These are phyloP conservation scores for Ameiurus melas DNA, from an alignment of 2,113 vertebrate species.

Conservation along the genomic window DNA sequence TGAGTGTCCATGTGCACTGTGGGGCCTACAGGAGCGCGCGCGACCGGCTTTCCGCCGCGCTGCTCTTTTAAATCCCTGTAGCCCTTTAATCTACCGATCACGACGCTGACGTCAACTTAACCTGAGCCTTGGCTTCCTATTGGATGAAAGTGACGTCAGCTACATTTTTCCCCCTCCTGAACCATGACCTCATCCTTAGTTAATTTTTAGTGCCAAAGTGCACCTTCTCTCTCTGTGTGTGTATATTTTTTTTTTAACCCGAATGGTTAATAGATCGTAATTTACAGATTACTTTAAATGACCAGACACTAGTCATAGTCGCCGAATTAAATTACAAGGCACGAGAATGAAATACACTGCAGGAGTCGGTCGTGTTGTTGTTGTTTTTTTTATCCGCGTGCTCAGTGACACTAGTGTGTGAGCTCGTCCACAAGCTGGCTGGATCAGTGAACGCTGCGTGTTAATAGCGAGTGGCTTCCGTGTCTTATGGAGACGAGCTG, in stretches of 20 bases:
- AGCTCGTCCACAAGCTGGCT: conserved; percentile 27
- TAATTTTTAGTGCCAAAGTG: conserved; percentile 80
- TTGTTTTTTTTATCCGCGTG: conserved; percentile 19
- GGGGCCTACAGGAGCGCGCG: conserved; percentile 24
- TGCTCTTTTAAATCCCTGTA: conserved; percentile 65
- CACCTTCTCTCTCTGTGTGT: conserved; percentile 59
- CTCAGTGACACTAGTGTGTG: conserved; percentile 41
- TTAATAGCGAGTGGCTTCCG: conserved; percentile 46
- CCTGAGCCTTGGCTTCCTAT: conserved; percentile 77
- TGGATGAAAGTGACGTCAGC: conserved; percentile 90
- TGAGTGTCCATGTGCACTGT: background rate
- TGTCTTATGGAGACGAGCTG: conserved; percentile 58
- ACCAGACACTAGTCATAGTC: background rate
- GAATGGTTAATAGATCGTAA: background rate
- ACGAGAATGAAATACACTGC: conserved; percentile 5
- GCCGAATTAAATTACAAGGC: background rate
- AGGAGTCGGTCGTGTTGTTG: background rate
- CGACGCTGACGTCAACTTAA: conserved; percentile 80
- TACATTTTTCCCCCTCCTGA: conserved; percentile 62
- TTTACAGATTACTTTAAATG: background rate
- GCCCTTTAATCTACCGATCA: conserved; percentile 74
- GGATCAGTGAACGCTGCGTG: conserved; percentile 63
- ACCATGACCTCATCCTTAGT: conserved; percentile 88
- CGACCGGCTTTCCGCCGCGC: conserved; percentile 19
- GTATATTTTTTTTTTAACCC: background rate